phyloP scores from a whole-genome alignment of 2,797 vertebrate genomes.

The Lacerta bilineata region DNA sequence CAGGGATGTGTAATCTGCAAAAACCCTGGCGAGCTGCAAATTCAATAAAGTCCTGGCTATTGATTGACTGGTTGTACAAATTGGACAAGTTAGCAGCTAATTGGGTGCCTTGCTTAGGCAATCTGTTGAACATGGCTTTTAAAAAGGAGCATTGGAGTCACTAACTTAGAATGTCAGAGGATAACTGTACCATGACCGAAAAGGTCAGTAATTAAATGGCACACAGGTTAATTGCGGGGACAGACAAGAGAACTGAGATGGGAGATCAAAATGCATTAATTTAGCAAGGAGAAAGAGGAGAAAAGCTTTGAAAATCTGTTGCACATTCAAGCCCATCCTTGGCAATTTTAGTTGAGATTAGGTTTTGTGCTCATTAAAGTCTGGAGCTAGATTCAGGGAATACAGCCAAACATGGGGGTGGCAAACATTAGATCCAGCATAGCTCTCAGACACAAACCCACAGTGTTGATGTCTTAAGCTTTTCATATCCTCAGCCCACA shows the following conservation, averaged over 20 bases:
- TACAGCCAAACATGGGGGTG: background rate
- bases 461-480: background rate
- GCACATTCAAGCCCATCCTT: conserved; percentile 38
- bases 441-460: conserved; percentile 1
- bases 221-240: conserved; percentile 67
- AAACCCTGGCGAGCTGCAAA: conserved; percentile 48
- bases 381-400: background rate
- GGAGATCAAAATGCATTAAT: conserved; percentile 54
- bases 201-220: conserved; percentile 64
- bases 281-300: background rate
- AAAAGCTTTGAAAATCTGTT: conserved; percentile 20
- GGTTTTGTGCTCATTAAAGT: background rate
- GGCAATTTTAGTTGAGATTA: conserved; percentile 39
- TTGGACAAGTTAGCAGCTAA: conserved; percentile 60
- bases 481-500: background rate
- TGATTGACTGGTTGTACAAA: conserved; percentile 60
- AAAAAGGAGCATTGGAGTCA: conserved; percentile 54
- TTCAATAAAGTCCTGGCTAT: conserved; percentile 67
- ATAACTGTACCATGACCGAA: conserved; percentile 51
- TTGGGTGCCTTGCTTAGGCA: conserved; percentile 54
- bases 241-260: conserved; percentile 44
- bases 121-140: conserved; percentile 57
- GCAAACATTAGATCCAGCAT: background rate
- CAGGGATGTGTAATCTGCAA: conserved; percentile 53
- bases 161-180: conserved; percentile 62